Base-by-base conservation (phyloP, 2,113 vertebrate genomes). In the Bufo gargarizans region DNA sequence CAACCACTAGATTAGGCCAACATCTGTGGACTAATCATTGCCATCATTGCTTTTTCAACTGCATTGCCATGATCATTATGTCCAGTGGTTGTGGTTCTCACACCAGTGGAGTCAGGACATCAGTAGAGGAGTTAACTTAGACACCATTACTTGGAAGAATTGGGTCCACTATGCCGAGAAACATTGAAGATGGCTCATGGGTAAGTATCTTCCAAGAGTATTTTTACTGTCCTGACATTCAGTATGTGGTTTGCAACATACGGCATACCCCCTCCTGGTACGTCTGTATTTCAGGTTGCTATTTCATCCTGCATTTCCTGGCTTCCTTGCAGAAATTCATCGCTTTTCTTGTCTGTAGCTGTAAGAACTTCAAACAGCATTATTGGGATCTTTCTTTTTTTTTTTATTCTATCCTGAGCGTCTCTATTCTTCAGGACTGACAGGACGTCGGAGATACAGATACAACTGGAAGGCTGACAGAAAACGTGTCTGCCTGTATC, bases 401-500 rank as follows among this genome's bases (percentile, higher is more conserved):
- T 65, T 74, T 80, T 11, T 85, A 14, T 59, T 59, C 71, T 86
- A 89, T 86, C 88, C 82, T 81, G 89, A 88, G 81, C 72, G 65
- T 33, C 81, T 89, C 47, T 79, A 90, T 92, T 92, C 91, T 89
- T 92, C 47, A 88, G 53, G 79, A 91, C 86, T 92, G 91, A 90
- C 92, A 93, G 90, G 55, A 86, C 77, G 76, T 89, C 55, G 59
- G 45, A 87, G 78, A 90, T 92, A 87, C 91, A 93, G 92, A 82
- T 3, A 9, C 87, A 89, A 69, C 74, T 56, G 72, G 55, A 90
- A 88, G 86, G 86, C 91, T 90, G 87, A 92, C 85, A 91, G 90
- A 90, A 90, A 90, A 92, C 89, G 89, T 86, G 80, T 93, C 90
- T 93, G 92, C 91, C 89, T 90, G 22, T 92, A 91, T 91, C 88